Evolutionary conservation across 2,888 invertebrate genomes (phyloP).

Genomic region (Lepidochrysops patricia): DNA sequence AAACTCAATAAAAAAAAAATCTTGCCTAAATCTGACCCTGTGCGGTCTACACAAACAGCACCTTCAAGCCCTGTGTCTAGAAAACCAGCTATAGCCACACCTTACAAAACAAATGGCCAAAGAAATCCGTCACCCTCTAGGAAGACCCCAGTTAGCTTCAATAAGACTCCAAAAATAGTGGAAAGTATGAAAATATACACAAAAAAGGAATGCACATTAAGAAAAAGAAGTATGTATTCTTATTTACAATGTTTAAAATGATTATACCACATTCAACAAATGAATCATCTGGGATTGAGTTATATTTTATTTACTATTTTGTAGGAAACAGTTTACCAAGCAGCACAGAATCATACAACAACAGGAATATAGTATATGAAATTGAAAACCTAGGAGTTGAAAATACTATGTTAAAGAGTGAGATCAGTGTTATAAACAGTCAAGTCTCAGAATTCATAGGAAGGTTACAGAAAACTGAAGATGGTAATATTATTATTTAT

Average conservation of each 20-base stretch:
- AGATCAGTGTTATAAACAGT: conserved; percentile 55
- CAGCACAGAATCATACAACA: conserved; percentile 39
- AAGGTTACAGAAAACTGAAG: conserved; percentile 45
- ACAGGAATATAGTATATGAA: conserved; percentile 36
- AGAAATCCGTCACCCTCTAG: conserved; percentile 29
- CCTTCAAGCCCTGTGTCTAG: conserved; percentile 27
- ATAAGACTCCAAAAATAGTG: conserved; percentile 43
- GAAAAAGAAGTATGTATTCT: conserved; percentile 51
- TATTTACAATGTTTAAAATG: neutral
- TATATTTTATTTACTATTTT: conserved; percentile 18
- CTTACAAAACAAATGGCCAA: conserved; percentile 24
- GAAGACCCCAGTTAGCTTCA: conserved; percentile 34
- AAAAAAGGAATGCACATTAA: conserved; percentile 32
- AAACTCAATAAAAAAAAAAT: conserved; percentile 35
- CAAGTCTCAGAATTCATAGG: conserved; percentile 51
- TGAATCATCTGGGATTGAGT: neutral
- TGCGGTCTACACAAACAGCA: conserved; percentile 19
- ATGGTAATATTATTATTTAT: conserved; percentile 40
- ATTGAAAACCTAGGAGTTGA: conserved; percentile 61
- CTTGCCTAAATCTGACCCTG: conserved; percentile 30
- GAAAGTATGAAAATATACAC: conserved; percentile 36
- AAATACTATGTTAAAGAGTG: conserved; percentile 64
- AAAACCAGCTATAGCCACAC: conserved; percentile 29
- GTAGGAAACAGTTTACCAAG: conserved; percentile 50
- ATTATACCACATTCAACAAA: neutral